Base-by-base conservation (phyloP, 2,888 invertebrate species). In the Stramonita haemastoma region DNA sequence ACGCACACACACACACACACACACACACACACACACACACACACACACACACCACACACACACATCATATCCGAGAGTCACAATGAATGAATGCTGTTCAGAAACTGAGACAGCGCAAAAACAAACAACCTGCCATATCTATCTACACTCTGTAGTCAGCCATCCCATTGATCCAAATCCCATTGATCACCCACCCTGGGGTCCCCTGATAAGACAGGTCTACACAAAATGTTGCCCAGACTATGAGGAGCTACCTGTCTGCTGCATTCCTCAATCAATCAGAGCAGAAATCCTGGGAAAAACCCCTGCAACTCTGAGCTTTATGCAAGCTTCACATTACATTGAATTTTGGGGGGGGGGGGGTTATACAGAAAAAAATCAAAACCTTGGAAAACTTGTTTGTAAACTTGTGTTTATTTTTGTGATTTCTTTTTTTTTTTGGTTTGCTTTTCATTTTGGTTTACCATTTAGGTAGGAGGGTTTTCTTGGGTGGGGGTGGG, bases 231-330 rank as follows among this genome's bases (percentile, higher is more conserved):
- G n/a, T n/a, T 32, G 11, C 19, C 77, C 77, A 77, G 77, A 77
- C 32, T 32, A 29, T 77, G 19, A 32, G 77, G 77, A 32, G 77
- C 77, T 77, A 26, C 77, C 77, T 77, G 77, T 77, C 77, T 77
- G 77, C 77, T 77, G 77, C 77, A 77, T 77, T 77, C 77, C 77
- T 77, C 11, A 29, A 29, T 77, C 77, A 77, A 15, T 77, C 77
- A 77, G 77, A 46, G 8, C 17, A 32, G 15, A 60, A 77, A 19
- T 17, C 32, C 32, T 29, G 77, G 77, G 32, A 77, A 77, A 77
- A 29, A 5, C 32, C 32, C 19, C 11, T 17, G 15, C 32, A 77
- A 15, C 17, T 4, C 32, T 77, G 32, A 32, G 32, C 29, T 77
- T 73, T 73, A 73, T 5, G 29, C 73, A 11, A 8, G n/a, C n/a